Conservation (phyloP, 2,797 vertebrate species). For the Myotis vivesi region DNA sequence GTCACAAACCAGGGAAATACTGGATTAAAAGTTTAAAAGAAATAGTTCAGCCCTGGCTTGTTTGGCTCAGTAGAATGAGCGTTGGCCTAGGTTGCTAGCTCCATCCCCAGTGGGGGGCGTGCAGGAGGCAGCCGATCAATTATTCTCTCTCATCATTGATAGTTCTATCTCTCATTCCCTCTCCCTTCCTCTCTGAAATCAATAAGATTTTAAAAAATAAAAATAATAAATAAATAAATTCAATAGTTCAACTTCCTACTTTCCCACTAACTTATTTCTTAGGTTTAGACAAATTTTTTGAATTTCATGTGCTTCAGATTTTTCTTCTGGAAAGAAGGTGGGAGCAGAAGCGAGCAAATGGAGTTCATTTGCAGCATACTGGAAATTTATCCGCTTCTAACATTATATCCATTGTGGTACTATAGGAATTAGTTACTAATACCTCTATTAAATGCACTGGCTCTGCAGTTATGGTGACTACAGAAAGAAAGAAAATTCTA, state of each 20-base stretch:
- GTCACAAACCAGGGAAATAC: neutral
- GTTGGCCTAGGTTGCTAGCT: too few species aligned
- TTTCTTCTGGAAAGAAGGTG: neutral
- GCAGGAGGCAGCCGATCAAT: too few species aligned
- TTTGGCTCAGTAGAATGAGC: too few species aligned
- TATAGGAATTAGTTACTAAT: neutral
- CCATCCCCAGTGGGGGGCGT: too few species aligned
- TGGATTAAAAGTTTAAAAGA: neutral
- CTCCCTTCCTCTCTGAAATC: too few species aligned
- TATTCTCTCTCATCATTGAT: too few species aligned
- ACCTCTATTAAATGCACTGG: constrained; percentile 4
- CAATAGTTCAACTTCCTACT: neutral
- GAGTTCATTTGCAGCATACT: neutral
- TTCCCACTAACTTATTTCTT: neutral
- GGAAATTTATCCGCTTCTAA: neutral
- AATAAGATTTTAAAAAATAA: too few species aligned
- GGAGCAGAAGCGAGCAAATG: neutral
- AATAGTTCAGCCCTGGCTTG: too few species aligned
- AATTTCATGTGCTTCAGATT: neutral
- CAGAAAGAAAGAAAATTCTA: neutral
- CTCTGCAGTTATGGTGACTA: neutral
- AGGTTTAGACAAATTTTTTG: neutral
- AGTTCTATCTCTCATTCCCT: too few species aligned
- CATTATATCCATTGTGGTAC: neutral
- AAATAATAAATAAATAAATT: too few species aligned